Evolutionary conservation across 1,140 invertebrate genomes (phyloP), one percentile per base, ranked within the genome.

Genomic region (Papilio xuthus): DNA sequence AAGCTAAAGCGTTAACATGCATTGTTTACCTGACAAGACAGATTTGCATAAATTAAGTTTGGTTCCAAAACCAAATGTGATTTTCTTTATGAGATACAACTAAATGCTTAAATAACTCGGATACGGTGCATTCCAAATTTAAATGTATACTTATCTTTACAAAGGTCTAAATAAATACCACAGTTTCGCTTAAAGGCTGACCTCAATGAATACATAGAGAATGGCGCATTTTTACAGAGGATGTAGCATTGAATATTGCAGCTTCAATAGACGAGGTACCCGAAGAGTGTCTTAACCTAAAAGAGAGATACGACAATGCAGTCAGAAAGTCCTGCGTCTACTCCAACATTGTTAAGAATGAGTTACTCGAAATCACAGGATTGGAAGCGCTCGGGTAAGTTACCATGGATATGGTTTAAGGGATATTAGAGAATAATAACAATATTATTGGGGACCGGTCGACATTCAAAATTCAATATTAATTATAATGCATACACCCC

Each of bases 281-380:
- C 15, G 89, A 95, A 12, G 97, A 96, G 81, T 98, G 97, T 89
- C 92, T 97, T 77, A 97, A 96, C 80, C 96, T 97, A 82, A 97
- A 97, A 85, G 96, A 98, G 86, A 95, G 96, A 76, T 98, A 98
- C 87, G 96, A 97, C 88, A 95, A 97, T 86, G 95, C 96, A 18
- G 86, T 98, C 4, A 94, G 95, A 37, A 97, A 97, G 91, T 96
- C 97, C 0, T 86, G 83, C 23, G 1, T 88, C 0, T 91, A 84
- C 60, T 53, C 79, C 3, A 81, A 83, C 2, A 75, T 90, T 13
- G 83, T 90, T 9, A 89, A 86, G 63, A 83, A 88, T 53, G 78
- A 88, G 60, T 13, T 92, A 0, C 42, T 88, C 0, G 82, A 85
- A 42, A 69, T 91, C 15, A 88, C 79, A 9, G 89, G 85, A n/a